Evolutionary conservation across 2,888 invertebrate species (phyloP).

Genomic region (Drosophila borborema): DNA sequence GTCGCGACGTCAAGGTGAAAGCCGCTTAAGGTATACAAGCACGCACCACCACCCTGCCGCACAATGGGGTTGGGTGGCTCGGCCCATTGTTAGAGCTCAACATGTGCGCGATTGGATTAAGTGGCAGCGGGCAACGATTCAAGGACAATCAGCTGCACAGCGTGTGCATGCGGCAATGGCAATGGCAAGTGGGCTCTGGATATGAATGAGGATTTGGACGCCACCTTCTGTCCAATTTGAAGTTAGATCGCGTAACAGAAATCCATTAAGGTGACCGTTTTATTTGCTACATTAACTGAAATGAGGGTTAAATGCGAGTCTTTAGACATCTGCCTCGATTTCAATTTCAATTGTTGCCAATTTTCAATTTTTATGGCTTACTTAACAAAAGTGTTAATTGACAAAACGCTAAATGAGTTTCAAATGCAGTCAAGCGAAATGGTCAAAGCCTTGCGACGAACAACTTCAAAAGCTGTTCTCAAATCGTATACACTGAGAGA

Average conservation of each 20-base stretch:
- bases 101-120: constrained; percentile 79
- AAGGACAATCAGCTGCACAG: constrained; percentile 83
- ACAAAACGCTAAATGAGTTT: constrained; percentile 51
- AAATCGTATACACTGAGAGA: background rate
- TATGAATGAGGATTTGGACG: constrained; percentile 29
- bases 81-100: constrained; percentile 70
- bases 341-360: constrained; percentile 60
- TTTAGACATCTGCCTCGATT: constrained; percentile 83
- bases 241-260: constrained; percentile 77
- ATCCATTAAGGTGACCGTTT: constrained; percentile 81
- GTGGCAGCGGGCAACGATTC: constrained; percentile 70
- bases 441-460: constrained; percentile 29
- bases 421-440: constrained; percentile 54
- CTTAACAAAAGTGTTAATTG: constrained; percentile 76
- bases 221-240: constrained; percentile 79
- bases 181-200: constrained; percentile 20
- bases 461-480: constrained; percentile 28
- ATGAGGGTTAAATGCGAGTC: constrained; percentile 81
- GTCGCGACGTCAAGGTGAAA: constrained; percentile 73
- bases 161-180: constrained; percentile 44
- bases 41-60: constrained; percentile 36
- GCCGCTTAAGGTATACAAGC: constrained; percentile 73
- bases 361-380: constrained; percentile 48
- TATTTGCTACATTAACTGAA: constrained; percentile 76
- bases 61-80: constrained; percentile 5